Evolutionary conservation across 2,888 invertebrate species (phyloP).

Genomic region (Julus scanicus): DNA sequence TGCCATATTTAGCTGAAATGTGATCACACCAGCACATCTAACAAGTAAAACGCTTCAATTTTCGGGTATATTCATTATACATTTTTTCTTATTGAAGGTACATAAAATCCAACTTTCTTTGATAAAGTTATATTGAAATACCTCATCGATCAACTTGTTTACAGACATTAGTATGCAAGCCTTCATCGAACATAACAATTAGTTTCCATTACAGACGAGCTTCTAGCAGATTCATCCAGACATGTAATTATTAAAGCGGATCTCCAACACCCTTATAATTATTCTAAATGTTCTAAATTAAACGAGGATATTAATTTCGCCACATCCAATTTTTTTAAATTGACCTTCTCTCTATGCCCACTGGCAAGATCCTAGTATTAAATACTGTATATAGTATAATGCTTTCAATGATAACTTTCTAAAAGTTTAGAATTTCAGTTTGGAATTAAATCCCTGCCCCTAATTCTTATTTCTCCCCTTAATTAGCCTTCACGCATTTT

Average conservation of each 20-base stretch:
- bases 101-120: too few relatives aligned
- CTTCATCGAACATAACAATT: not conserved
- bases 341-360: not conserved
- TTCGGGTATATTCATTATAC: too few relatives aligned
- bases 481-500: not conserved
- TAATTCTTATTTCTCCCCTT: not conserved
- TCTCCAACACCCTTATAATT: constrained; percentile 11
- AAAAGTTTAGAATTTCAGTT: not conserved
- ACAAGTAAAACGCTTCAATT: too few relatives aligned
- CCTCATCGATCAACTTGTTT: not conserved
- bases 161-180: not conserved
- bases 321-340: not conserved
- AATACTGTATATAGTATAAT: not conserved
- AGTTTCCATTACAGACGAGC: not conserved
- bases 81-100: too few relatives aligned
- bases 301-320: constrained; percentile 11
- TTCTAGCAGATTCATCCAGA: not conserved
- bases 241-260: constrained; percentile 1
- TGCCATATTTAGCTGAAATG: too few relatives aligned
- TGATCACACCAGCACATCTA: too few relatives aligned
- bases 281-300: not conserved
- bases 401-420: not conserved
- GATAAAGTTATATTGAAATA: too few relatives aligned
- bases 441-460: not conserved
- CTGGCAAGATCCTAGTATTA: not conserved